These are phyloP conservation scores for Drosophila hydei DNA, from an alignment of 1,140 invertebrate genomes.

Conservation along the genomic window DNA sequence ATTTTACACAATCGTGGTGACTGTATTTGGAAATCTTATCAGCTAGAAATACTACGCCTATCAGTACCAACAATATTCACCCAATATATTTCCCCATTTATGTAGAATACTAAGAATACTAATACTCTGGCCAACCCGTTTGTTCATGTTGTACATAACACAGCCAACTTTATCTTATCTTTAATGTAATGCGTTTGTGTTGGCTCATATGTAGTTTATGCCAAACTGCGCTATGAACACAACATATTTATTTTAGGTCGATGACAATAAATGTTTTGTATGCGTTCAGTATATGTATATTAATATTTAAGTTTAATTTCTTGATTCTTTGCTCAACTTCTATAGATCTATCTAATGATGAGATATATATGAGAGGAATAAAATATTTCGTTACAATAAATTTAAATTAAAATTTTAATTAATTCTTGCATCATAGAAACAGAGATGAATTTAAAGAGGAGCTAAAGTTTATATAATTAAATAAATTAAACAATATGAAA, in stretches of 20 bases:
- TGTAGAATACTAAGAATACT: slow-evolving; percentile 18
- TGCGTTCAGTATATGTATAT: not conserved
- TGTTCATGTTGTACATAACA: slow-evolving; percentile 41
- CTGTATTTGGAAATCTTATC: slow-evolving; percentile 64
- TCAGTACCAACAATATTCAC: slow-evolving; percentile 34
- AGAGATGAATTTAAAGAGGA: no score
- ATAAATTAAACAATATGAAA: no score
- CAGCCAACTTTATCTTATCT: slow-evolving; percentile 55
- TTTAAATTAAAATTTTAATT: no score
- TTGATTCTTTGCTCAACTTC: not conserved
- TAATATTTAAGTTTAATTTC: not conserved
- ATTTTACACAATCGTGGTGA: slow-evolving; percentile 45
- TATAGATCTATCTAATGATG: no score
- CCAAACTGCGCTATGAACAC: slow-evolving; percentile 11
- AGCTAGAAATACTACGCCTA: slow-evolving; percentile 37
- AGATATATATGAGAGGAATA: no score
- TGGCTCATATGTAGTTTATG: slow-evolving; percentile 14
- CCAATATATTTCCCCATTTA: slow-evolving; percentile 21
- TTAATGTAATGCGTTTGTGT: slow-evolving; percentile 6
- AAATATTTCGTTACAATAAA: no score
- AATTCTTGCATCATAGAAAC: no score
- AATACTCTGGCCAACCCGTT: slow-evolving; percentile 13
- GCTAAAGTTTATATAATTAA: no score
- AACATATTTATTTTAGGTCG: slow-evolving; percentile 29
- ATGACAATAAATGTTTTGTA: slow-evolving; percentile 31